Conservation (phyloP, 2,797 vertebrate species). For the Hippoglossus hippoglossus region DNA sequence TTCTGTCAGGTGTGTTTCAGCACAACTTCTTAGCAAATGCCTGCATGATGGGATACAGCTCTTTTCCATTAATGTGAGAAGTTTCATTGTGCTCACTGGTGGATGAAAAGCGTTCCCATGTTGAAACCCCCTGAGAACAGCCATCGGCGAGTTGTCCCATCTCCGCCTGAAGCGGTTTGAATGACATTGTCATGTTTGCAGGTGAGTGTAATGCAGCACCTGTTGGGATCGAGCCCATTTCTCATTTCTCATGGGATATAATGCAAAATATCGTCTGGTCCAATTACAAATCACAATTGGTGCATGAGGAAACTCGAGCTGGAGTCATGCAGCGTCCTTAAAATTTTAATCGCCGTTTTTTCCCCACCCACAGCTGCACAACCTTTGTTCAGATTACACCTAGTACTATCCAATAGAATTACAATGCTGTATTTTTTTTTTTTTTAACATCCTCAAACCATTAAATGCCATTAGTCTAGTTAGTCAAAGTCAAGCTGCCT, state of each 20-base stretch:
- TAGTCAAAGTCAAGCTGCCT: constrained; percentile 12
- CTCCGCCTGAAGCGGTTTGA: constrained; percentile 22
- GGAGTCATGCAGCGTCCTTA: background rate
- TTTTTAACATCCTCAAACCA: constrained; percentile 6
- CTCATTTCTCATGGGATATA: constrained; percentile 57
- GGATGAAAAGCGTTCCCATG: constrained; percentile 40
- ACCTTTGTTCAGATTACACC: constrained; percentile 2
- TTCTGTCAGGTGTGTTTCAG: constrained; percentile 45
- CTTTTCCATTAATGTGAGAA: constrained; percentile 37
- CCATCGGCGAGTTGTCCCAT: constrained; percentile 46
- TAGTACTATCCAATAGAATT: constrained; percentile 9
- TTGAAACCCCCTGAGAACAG: constrained; percentile 68
- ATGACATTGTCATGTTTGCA: constrained; percentile 42
- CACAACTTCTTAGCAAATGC: constrained; percentile 10
- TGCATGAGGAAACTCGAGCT: background rate
- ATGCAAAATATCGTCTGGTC: constrained; percentile 27
- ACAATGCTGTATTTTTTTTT: background rate
- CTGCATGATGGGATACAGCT: constrained; percentile 26
- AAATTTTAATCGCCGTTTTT: background rate
- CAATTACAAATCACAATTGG: constrained; percentile 28
- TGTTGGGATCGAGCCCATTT: constrained; percentile 39
- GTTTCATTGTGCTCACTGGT: constrained; percentile 44
- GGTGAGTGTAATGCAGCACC: constrained; percentile 60
- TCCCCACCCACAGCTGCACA: background rate
- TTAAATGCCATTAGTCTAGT: constrained; percentile 2